Base-by-base conservation (phyloP, 2,113 vertebrate species). In the Callipepla squamata region DNA sequence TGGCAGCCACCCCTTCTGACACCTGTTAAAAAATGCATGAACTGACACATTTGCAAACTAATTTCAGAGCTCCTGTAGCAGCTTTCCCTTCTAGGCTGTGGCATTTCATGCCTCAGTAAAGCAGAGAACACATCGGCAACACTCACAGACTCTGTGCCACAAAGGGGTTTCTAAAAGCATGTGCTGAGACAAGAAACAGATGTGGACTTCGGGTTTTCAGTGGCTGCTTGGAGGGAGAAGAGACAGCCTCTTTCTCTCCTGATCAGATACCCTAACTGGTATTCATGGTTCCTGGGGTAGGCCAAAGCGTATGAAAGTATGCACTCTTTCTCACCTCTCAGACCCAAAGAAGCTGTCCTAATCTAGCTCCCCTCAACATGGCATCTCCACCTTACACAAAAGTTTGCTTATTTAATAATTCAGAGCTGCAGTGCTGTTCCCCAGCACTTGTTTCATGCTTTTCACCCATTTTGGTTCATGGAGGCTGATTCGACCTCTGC, bases 1-100 rank as follows among this genome's bases (percentile, higher is more conserved):
- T 2, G 14, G 87, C 79, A 89, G 70, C 82, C 79, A 69, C 67
- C 42, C 66, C 55, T 89, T 68, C 89, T 83, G 82, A 91, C 74
- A 65, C 61, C 74, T 55, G 85, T n/a, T 94, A 79, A 91, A 70
- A 94, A 93, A 86, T 82, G 81, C 91, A 93, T 77, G 79, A 93
- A 91, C 72, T 50, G 78, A 92, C 77, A 92, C 70, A 63, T 45
- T 85, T 77, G 72, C 80, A 92, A 94, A 82, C 77, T 63, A 70
- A 91, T 90, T 32, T 63, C 12, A 30, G 79, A n/a, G 36, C 38
- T 94, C 83, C 82, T 87, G 61, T 53, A 57, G 44, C 7, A 70
- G 51, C 61, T 85, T 81, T 63, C 38, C 1, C 7, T 65, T 83
- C 65, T 63, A 61, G 72, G 59, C 22, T 87, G 79, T 9, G 87